Base-by-base conservation (phyloP, 92 coral and sea anemone genomes). In the Porites rus region DNA sequence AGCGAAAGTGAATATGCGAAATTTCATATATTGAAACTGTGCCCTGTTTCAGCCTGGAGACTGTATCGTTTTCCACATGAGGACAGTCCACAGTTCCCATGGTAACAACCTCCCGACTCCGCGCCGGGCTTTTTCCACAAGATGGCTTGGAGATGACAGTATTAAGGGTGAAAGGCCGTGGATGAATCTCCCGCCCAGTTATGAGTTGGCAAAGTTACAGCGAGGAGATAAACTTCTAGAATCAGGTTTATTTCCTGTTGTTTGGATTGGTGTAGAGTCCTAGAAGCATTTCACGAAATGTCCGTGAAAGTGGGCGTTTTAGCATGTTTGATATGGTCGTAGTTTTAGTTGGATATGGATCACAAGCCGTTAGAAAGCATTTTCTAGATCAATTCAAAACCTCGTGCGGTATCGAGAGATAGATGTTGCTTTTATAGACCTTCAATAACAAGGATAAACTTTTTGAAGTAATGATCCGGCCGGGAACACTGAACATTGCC, bases 131-230 rank as follows among this genome's bases (percentile, higher is more conserved):
- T 82, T 88, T 74, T 88, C 91, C 19, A 88, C 91, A 14, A 52
- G 91, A 67, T 88, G 91, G 91, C 83, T 88, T n/a, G 91, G 91
- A 38, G 77, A 88, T 21, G 91, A 88, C 51, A 83, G 84, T 9
- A 72, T 88, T 16, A 88, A 82, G 72, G 91, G 78, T 53, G 83
- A 88, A 8, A 65, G 91, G 28, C 91, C 91, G 6, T 88, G 91
- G 91, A 61, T 66, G 77, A 69, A 88, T 68, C 70, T 88, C 10
- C 91, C 91, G 14, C 88, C 91, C 21, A 88, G 78, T 28, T 54
- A 65, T 22, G 72, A 43, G 43, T 75, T 74, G 38, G 56, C 61
- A n/a, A 24, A n/a, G 53, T 59, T 88, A 66, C 25, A 82, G 77
- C 25, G 5, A 31, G 91, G 88, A 68, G 88, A 75, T 58, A 83